Base-by-base conservation (phyloP, 2,113 vertebrate genomes). In the Steatornis caripensis region DNA sequence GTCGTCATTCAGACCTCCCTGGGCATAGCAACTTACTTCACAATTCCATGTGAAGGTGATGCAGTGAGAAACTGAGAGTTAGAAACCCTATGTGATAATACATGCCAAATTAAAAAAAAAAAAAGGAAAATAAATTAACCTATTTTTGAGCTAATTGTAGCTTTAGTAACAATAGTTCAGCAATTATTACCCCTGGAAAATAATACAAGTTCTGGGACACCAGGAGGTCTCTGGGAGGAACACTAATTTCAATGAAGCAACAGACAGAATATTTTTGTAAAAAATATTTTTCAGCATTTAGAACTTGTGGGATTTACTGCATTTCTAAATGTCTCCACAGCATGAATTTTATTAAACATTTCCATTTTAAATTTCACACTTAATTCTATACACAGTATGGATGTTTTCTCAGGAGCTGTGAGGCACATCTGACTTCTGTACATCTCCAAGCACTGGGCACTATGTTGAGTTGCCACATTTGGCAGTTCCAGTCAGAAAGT, bases 341-440 rank as follows among this genome's bases (percentile, higher is more conserved):
- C 14, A 49, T 43, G 45, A 51, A 32, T 55, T 55, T 74, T 53
- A 37, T 60, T 53, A 48, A 48, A 74, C 10, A 23, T 48, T 95
- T 95, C 93, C 39, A 83, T 96, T 85, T 95, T 87, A 82, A n/a
- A n/a, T n/a, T 89, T 90, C 82, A 72, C 79, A 79, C 53, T 88
- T 65, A 78, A 90, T 92, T 96, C 78, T 93, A 80, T 69, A 91
- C 87, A 90, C 21, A 92, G 72, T 61, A 90, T 89, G 88, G 69
- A 85, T 39, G 13, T 37, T 20, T 69, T 32, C 36, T 70, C 32
- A 32, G 30, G 46, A 69, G 9, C 46, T 41, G 30, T 54, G 54
- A 83, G 19, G 20, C 46, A 61, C 20, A 46, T 23, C 20, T 54
- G n/a, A 58, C 24, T 51, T 12, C 29, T 51, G 11, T n/a, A 17